Evolutionary conservation across 2,113 vertebrate species (phyloP), one percentile per base, ranked within the genome.

Genomic region (Poeciliopsis retropinna): DNA sequence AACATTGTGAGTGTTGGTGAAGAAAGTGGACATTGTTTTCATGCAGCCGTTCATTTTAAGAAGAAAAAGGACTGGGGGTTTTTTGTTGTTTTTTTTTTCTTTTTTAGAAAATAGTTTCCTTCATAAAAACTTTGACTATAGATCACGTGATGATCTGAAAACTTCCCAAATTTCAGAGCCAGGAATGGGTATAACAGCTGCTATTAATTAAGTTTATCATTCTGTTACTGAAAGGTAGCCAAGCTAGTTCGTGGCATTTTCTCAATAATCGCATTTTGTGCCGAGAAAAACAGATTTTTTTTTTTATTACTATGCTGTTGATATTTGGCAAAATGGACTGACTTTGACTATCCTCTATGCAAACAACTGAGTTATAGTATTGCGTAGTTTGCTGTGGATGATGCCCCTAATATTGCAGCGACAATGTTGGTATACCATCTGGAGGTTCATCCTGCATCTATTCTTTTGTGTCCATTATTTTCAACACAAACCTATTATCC

Each of bases 11-110:
- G 67, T 66, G 65, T 31, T 64, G 31, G 62, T 34, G 72, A n/a
- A 47, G 57, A 34, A 86, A 57, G 69, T 47, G 67, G 61, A 68
- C 75, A 22, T 76, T 57, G 70, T 72, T 82, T 62, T 71, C 51
- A 82, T 87, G 89, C 75, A 85, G 64, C 29, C 37, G 57, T 57
- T 57, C 51, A n/a, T 57, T n/a, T 57, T 25, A 25, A 25, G 19
- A 22, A 54, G 17, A 57, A 25, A n/a, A 10, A 7, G 0, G 51
- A 19, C 22, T 22, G n/a, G n/a, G n/a, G n/a, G 47, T 25, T 54
- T 51, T 8, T 34, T 34, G 6, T 37, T 11, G 32, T 34, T 34
- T 7, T 34, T 9, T 10, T 32, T 37, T 37, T 37, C 0, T 22
- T 54, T 54, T 54, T 25, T 1, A 57, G 22, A 57, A 57, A n/a